Percentiles rank a stretch among this genome's conserved stretches.
Evolutionary conservation across 2,797 vertebrate genomes (phyloP).

Genomic region (Carcharodon carcharias): DNA sequence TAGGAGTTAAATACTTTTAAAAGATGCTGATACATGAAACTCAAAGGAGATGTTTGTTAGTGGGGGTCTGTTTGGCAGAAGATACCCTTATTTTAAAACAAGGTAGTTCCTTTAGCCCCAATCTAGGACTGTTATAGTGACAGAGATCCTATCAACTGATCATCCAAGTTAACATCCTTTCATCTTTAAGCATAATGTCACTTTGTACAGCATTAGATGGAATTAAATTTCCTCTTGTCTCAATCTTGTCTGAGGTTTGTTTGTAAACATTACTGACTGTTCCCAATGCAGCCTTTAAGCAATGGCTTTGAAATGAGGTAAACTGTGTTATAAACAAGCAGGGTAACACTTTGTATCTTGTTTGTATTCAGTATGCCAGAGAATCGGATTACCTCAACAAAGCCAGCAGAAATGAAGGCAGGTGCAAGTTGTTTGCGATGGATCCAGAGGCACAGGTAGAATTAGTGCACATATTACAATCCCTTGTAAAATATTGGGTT

Average conservation of each 20-base stretch:
- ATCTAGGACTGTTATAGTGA: not conserved
- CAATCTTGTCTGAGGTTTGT: not conserved
- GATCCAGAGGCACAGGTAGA: constrained; percentile 89
- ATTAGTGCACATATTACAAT: not conserved
- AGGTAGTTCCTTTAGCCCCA: not conserved
- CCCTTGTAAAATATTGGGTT: not conserved
- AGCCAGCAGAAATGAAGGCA: constrained; percentile 82
- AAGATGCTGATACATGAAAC: not conserved
- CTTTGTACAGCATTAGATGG: not conserved
- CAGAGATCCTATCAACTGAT: not conserved
- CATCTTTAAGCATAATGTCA: not conserved
- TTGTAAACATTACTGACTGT: not conserved
- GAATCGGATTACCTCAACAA: constrained; percentile 95
- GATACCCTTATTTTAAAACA: not conserved
- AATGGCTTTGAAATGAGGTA: not conserved
- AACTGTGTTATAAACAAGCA: not conserved
- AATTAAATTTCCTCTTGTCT: not conserved
- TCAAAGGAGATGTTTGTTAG: not conserved
- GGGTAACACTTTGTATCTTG: constrained; percentile 37
- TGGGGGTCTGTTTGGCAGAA: not conserved
- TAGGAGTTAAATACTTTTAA: not conserved
- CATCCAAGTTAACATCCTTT: not conserved
- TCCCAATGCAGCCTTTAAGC: not conserved
- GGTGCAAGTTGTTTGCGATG: constrained; percentile 85
- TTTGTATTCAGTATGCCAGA: constrained; percentile 73